Conservation (phyloP, 2,888 invertebrate genomes). For the Acleris laterana region DNA sequence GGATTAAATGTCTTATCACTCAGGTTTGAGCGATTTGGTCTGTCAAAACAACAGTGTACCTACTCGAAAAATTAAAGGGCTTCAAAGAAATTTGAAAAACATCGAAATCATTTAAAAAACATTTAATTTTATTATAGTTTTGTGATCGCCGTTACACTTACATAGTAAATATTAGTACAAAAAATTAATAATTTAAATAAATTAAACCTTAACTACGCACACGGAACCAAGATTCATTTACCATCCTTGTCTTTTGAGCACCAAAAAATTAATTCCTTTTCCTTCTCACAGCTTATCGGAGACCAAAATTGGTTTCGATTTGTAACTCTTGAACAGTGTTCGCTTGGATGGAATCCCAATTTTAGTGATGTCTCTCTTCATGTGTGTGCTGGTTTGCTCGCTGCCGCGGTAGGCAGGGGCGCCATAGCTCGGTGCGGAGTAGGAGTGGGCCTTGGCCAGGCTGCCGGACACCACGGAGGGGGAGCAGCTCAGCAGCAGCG, state of each 20-base stretch:
- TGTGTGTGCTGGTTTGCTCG: conserved; percentile 62
- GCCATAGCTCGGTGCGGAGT: conserved; percentile 47
- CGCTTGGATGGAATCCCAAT: conserved; percentile 40
- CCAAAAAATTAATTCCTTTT: background rate
- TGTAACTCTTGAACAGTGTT: conserved; percentile 30
- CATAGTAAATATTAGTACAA: conserved; percentile 15
- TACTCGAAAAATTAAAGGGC: background rate
- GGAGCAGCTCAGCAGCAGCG: conserved; percentile 73
- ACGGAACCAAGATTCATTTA: background rate
- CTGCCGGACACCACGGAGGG: conserved; percentile 71
- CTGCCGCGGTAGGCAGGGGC: conserved; percentile 62
- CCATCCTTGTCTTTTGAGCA: background rate
- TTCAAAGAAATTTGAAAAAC: background rate
- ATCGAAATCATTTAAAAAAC: conserved; percentile 4
- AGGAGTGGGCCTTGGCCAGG: conserved; percentile 57
- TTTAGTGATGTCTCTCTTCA: conserved; percentile 65
- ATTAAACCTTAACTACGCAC: background rate
- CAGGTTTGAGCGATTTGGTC: background rate
- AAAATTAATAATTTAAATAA: conserved; percentile 31
- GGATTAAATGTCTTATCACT: background rate
- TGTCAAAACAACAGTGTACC: background rate
- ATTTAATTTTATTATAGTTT: conserved; percentile 24
- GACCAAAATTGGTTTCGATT: conserved; percentile 21
- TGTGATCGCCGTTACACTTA: conserved; percentile 32
- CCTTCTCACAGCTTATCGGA: conserved; percentile 20